These are phyloP conservation scores for Apamea epomidion DNA, from an alignment of 2,888 invertebrate species.

Conservation along the genomic window DNA sequence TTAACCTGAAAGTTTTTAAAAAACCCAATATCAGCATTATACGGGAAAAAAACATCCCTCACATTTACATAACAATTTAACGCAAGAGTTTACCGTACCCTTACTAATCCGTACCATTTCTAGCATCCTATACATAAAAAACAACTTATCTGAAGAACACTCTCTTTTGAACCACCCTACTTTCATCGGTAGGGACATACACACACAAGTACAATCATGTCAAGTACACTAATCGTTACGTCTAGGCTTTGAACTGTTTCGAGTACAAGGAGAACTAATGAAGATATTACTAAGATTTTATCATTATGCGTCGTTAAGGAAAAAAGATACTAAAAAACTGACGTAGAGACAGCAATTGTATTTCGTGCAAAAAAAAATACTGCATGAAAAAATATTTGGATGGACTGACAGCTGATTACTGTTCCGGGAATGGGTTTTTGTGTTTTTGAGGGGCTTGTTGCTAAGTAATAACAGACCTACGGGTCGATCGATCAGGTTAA, in stretches of 20 bases:
- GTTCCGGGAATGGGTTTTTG: not conserved
- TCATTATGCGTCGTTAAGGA: not conserved
- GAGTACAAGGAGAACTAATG: constrained; percentile 42
- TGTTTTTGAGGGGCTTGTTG: no score
- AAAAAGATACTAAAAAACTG: not conserved
- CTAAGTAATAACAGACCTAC: no score
- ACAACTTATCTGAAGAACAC: constrained; percentile 39
- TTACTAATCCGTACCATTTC: constrained; percentile 11
- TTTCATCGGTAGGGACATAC: not conserved
- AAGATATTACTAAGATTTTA: constrained; percentile 12
- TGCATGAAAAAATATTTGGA: not conserved
- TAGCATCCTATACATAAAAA: constrained; percentile 36
- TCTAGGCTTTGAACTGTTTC: constrained; percentile 24
- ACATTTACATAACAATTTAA: not conserved
- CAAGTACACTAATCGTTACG: constrained; percentile 35
- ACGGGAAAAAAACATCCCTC: not conserved
- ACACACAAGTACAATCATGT: constrained; percentile 4
- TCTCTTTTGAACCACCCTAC: constrained; percentile 22
- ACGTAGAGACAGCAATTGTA: not conserved
- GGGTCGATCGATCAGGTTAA: no score
- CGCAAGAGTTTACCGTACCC: not conserved
- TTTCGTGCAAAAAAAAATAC: not conserved
- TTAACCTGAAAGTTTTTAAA: not conserved
- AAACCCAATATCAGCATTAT: not conserved
- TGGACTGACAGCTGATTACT: not conserved